These are phyloP conservation scores for Drosophila pandora DNA, from an alignment of 1,140 invertebrate genomes.

Conservation along the genomic window DNA sequence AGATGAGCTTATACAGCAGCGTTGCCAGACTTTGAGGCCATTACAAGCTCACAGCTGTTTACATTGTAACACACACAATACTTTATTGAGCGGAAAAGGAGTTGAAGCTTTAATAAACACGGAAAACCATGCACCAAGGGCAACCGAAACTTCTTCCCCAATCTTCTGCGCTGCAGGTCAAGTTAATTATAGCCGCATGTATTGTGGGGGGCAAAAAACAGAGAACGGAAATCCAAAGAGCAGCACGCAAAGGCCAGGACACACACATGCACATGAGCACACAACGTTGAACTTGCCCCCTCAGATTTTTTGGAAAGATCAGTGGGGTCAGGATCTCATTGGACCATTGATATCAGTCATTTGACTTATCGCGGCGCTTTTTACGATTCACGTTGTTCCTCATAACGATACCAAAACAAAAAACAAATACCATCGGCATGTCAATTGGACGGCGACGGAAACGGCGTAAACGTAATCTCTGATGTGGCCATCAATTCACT, in stretches of 20 bases:
- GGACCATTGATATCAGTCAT: slow-evolving; percentile 17
- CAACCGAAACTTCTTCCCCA: not conserved
- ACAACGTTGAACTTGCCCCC: slow-evolving; percentile 38
- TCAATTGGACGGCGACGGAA: slow-evolving; percentile 55
- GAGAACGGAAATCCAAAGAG: not conserved
- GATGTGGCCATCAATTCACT: slow-evolving; percentile 43
- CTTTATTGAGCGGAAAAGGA: slow-evolving; percentile 10
- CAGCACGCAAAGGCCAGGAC: slow-evolving; percentile 3
- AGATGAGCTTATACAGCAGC: slow-evolving; percentile 26
- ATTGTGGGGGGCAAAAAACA: slow-evolving; percentile 23
- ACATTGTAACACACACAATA: slow-evolving; percentile 10
- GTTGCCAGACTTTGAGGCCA: slow-evolving; percentile 47
- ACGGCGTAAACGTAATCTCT: slow-evolving; percentile 1
- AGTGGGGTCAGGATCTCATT: not conserved
- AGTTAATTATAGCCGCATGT: slow-evolving; percentile 57
- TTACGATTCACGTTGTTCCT: slow-evolving; percentile 18
- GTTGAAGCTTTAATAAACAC: not conserved
- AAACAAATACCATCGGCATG: slow-evolving; percentile 55
- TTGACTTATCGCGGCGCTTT: not conserved
- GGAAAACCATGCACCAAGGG: not conserved
- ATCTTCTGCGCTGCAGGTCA: not conserved
- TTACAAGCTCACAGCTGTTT: slow-evolving; percentile 57
- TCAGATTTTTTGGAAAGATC: not conserved
- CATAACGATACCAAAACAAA: slow-evolving; percentile 47
- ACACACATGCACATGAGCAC: slow-evolving; percentile 14